Base-by-base conservation (phyloP, 2,797 vertebrate genomes). In the Macropodus opercularis region DNA sequence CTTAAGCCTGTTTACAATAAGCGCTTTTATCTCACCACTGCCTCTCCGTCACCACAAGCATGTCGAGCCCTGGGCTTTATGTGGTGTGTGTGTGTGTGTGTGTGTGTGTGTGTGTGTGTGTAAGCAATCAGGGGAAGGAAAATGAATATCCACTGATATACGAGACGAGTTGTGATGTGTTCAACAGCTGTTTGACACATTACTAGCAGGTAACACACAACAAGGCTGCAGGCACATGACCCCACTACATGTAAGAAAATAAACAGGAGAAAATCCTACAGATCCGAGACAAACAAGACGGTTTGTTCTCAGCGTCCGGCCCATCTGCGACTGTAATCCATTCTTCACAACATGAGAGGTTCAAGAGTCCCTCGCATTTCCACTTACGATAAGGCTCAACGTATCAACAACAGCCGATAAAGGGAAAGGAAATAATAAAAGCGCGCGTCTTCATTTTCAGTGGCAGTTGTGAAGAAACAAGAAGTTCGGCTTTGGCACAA, bases 111-210 rank as follows among this genome's bases (percentile, higher is more conserved):
- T n/a, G n/a, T n/a, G n/a, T n/a, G n/a, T n/a, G n/a, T 35, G 26
- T 29, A 35, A 65, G 36, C 27, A 55, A 21, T n/a, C 48, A 75
- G 49, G 27, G 46, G 42, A 31, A 13, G 59, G 26, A 67, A 29
- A 79, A 61, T 64, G 77, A 73, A 79, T 61, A 75, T 81, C 56
- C 31, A 55, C 43, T 79, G 72, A 89, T 90, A 88, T 58, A 56
- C 77, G 62, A 53, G 56, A 68, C 77, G 49, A 43, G 77, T 78
- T 76, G 47, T 67, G 52, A 55, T 26, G 79, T 85, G 81, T 72
- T 76, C 35, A 59, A 46, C 58, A 63, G 35, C 38, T 26, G 10
- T 72, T n/a, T n/a, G n/a, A n/a, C n/a, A n/a, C n/a, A n/a, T n/a
- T 50, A 52, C 22, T 54, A 61, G 73, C 69, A 82, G 69, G 75